A percentile compares a stretch with the other conserved stretches of the same genome.
These are phyloP conservation scores for Cyclura pinguis DNA, from an alignment of 2,797 vertebrate species.

Conservation along the genomic window DNA sequence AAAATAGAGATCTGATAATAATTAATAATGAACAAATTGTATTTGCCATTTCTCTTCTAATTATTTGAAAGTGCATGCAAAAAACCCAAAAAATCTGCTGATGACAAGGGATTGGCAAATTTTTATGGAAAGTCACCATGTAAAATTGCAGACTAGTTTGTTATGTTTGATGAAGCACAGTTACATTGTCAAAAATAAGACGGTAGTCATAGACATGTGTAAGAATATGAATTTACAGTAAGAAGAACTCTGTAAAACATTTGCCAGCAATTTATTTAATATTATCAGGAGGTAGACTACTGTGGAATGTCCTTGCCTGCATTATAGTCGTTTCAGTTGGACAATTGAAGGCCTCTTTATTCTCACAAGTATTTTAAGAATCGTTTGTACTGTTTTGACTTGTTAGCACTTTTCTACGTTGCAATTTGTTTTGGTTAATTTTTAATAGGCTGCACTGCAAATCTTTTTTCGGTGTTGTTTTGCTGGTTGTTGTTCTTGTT, in stretches of 20 bases:
- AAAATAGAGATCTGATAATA: fast-evolving
- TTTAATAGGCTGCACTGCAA: too few relatives aligned
- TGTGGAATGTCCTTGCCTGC: neutral
- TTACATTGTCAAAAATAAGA: neutral
- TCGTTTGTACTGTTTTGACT: neutral
- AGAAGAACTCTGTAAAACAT: neutral
- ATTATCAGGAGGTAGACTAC: neutral
- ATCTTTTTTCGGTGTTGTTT: too few relatives aligned
- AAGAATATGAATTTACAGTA: neutral
- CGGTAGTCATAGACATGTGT: neutral
- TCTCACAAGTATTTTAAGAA: neutral
- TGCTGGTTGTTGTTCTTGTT: too few relatives aligned
- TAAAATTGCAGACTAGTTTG: neutral
- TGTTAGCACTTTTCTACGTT: neutral
- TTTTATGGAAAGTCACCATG: neutral
- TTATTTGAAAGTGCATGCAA: fast-evolving
- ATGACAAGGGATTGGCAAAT: neutral
- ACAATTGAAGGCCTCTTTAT: neutral
- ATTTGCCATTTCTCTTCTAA: fast-evolving
- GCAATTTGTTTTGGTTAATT: too few relatives aligned
- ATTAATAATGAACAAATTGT: neutral
- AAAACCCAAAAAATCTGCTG: neutral
- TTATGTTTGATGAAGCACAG: neutral
- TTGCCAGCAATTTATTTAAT: neutral
- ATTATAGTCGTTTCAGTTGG: neutral